A percentile compares a stretch with the other conserved stretches of the same genome.
phyloP scores from a whole-genome alignment of 23 tunicate genomes.

The Trididemnum clinides region DNA sequence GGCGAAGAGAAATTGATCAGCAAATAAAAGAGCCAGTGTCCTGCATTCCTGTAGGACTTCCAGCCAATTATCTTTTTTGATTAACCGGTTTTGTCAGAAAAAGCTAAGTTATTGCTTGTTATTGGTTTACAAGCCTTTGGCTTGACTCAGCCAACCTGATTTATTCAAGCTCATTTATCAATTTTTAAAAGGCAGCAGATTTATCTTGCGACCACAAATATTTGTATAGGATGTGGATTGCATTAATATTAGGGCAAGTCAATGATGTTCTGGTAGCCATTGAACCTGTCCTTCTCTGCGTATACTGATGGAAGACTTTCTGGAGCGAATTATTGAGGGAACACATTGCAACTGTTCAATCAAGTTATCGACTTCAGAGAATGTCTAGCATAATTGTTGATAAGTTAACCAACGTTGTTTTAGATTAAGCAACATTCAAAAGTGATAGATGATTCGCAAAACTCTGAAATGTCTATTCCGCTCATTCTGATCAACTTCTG shows the following conservation, averaged over 20 bases:
- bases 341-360: slow-evolving; percentile 3
- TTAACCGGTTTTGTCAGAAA: background rate
- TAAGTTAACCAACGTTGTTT: slow-evolving; percentile 6
- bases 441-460: background rate
- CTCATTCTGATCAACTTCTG: slow-evolving; percentile 25
- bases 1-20: slow-evolving; percentile 6
- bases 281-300: slow-evolving; percentile 27
- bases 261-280: slow-evolving; percentile 23
- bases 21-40: slow-evolving; percentile 11
- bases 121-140: slow-evolving; percentile 3
- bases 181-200: slow-evolving; percentile 2
- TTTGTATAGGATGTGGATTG: slow-evolving; percentile 27
- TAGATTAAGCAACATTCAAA: slow-evolving; percentile 4
- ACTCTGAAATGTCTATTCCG: slow-evolving; percentile 4
- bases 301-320: slow-evolving; percentile 4
- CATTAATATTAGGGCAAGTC: slow-evolving; percentile 2
- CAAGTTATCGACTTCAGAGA: slow-evolving; percentile 24
- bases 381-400: slow-evolving; percentile 7
- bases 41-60: background rate
- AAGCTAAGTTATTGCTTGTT: background rate
- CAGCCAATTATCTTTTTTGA: slow-evolving; percentile 11
- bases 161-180: background rate
- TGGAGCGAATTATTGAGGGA: slow-evolving; percentile 24
- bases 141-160: background rate
- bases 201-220: slow-evolving; percentile 15